These are phyloP conservation scores for Myopa tessellatipennis DNA, from an alignment of 2,888 invertebrate species.

Conservation along the genomic window DNA sequence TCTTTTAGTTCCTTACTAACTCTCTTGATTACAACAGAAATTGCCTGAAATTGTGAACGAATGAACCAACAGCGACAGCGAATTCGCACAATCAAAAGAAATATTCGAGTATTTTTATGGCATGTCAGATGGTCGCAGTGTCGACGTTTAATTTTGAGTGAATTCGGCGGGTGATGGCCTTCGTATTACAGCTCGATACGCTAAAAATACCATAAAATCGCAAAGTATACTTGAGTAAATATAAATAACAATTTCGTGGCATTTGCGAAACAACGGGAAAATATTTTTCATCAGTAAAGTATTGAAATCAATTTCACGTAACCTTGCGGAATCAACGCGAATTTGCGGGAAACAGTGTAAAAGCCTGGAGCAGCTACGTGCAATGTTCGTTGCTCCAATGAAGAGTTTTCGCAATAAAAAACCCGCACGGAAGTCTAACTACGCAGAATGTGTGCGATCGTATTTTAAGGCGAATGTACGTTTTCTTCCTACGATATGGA, in stretches of 20 bases:
- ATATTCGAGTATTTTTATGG: too few species aligned
- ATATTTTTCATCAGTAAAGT: neutral
- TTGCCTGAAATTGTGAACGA: too few species aligned
- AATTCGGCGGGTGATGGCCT: neutral
- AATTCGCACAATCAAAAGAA: too few species aligned
- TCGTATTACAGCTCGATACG: neutral
- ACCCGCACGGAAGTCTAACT: slow-evolving; percentile 29
- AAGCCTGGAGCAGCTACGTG: slow-evolving; percentile 4
- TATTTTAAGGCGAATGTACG: slow-evolving; percentile 32
- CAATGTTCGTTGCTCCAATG: slow-evolving; percentile 7
- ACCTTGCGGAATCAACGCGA: neutral
- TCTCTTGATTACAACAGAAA: neutral
- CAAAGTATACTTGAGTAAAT: neutral
- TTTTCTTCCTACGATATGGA: neutral
- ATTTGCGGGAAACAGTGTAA: neutral
- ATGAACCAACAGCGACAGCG: too few species aligned
- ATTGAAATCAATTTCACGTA: neutral
- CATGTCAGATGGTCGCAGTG: too few species aligned
- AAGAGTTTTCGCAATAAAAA: slow-evolving; percentile 12
- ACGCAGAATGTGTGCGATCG: slow-evolving; percentile 17
- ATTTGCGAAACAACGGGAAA: neutral
- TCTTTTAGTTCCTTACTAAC: neutral
- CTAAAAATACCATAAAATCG: neutral
- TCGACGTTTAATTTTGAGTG: too few species aligned
- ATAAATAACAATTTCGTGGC: slow-evolving; percentile 8